Conservation (phyloP, 23 tunicate species). For the Styela clava region DNA sequence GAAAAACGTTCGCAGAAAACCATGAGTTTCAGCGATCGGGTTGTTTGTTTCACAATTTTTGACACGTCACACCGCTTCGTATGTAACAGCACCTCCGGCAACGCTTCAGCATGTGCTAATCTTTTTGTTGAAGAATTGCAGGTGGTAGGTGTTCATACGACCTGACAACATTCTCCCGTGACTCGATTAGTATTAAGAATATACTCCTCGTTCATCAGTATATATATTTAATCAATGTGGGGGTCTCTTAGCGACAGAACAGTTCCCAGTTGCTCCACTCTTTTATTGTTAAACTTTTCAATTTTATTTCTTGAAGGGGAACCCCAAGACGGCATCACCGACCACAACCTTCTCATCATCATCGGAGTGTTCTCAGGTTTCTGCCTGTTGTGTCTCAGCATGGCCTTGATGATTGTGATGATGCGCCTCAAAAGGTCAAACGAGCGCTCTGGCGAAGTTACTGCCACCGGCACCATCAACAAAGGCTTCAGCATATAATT, state of each 20-base stretch:
- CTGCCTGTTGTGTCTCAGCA: slow-evolving; percentile 43
- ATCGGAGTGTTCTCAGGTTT: slow-evolving; percentile 52
- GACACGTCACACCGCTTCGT: not conserved
- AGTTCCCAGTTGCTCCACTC: no score
- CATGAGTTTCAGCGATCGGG: no score
- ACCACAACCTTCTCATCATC: slow-evolving; percentile 31
- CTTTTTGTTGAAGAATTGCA: slow-evolving; percentile 97
- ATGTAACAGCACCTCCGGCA: slow-evolving; percentile 58
- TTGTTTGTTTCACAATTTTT: no score
- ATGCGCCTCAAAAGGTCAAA: slow-evolving; percentile 35
- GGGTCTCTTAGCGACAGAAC: no score
- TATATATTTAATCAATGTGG: no score
- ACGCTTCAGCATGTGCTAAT: slow-evolving; percentile 52
- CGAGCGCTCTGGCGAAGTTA: slow-evolving; percentile 20
- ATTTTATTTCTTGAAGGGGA: no score
- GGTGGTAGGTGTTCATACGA: slow-evolving; percentile 83
- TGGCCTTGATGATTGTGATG: slow-evolving; percentile 54
- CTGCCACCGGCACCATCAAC: slow-evolving; percentile 42
- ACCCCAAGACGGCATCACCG: no score
- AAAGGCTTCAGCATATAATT: slow-evolving; percentile 50
- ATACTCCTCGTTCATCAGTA: no score
- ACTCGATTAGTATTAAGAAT: no score
- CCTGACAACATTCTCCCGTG: slow-evolving; percentile 18
- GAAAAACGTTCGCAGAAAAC: no score
- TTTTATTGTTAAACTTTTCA: no score